Conservation (phyloP, 2,113 vertebrate genomes). For the Cyprinodon variegatus region DNA sequence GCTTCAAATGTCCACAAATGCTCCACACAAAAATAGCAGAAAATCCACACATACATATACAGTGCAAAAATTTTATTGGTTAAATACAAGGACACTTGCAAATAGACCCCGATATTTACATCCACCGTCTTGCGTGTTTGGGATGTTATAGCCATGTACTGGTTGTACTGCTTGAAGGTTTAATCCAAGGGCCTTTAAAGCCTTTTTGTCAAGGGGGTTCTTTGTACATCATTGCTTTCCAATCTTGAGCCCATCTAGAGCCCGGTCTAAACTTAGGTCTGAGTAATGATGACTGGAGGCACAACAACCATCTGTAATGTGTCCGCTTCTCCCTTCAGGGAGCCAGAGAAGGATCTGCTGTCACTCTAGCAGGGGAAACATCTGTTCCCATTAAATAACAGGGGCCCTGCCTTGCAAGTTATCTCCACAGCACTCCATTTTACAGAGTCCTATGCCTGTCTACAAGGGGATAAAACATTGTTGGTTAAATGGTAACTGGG, state of each 20-base stretch:
- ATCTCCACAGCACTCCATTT: constrained; percentile 67
- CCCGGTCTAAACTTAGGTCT: constrained; percentile 43
- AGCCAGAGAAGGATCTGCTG: constrained; percentile 73
- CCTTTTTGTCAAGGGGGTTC: constrained; percentile 29
- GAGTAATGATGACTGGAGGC: constrained; percentile 71
- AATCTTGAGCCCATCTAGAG: constrained; percentile 37
- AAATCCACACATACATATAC: constrained; percentile 1
- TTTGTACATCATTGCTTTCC: constrained; percentile 41
- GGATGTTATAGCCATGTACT: constrained; percentile 10
- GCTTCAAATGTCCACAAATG: constrained; percentile 32
- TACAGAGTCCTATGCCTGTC: constrained; percentile 58
- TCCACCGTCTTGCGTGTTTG: background rate
- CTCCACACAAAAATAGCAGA: constrained; percentile 28
- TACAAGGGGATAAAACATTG: constrained; percentile 73
- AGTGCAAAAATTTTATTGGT: constrained; percentile 16
- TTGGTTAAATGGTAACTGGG: constrained; percentile 73
- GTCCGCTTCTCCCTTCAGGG: constrained; percentile 61
- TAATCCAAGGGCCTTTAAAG: constrained; percentile 33
- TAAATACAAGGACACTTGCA: constrained; percentile 20
- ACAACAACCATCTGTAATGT: constrained; percentile 69
- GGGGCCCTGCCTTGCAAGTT: constrained; percentile 67
- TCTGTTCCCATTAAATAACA: constrained; percentile 77
- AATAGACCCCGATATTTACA: constrained; percentile 2
- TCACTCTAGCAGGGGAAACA: constrained; percentile 73
- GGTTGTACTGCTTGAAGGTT: constrained; percentile 39